Conservation (phyloP, 2,113 vertebrate genomes). For the Galemys pyrenaicus region DNA sequence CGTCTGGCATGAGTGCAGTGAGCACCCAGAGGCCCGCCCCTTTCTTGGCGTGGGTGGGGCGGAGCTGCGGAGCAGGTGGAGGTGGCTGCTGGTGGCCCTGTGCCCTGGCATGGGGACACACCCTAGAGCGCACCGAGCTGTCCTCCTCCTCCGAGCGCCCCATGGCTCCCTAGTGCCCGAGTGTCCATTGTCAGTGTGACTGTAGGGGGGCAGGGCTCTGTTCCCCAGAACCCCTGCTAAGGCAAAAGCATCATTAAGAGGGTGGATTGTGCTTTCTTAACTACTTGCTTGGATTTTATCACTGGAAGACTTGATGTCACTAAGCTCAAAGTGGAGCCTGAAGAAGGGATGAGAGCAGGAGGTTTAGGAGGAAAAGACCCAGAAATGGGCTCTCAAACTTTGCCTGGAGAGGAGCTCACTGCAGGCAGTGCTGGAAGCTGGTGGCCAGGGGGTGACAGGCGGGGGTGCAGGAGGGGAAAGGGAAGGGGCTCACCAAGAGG, state of each 20-base stretch:
- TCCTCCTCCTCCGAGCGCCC: background rate
- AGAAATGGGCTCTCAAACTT: background rate
- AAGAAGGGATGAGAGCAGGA: background rate
- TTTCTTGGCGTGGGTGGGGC: background rate
- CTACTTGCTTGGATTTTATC: background rate
- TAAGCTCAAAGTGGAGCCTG: background rate
- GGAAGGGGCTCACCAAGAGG: background rate
- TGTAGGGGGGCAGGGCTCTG: background rate
- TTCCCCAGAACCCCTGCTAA: background rate
- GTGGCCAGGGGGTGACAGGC: too few species aligned
- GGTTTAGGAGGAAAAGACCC: background rate
- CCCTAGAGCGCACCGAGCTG: background rate
- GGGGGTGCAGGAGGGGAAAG: background rate
- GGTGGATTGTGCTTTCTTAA: background rate
- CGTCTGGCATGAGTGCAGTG: background rate
- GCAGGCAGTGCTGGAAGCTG: rapidly evolving
- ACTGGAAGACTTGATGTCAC: background rate
- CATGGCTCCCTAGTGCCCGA: background rate
- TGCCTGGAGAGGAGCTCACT: background rate
- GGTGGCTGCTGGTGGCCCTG: background rate
- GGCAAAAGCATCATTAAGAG: background rate
- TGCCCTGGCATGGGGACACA: background rate
- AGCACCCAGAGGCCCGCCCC: background rate
- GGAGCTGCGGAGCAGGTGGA: background rate
- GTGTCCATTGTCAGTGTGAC: background rate